Evolutionary conservation across 2,113 vertebrate genomes (phyloP), one percentile per base, ranked within the genome.

Genomic region (Mellivora capensis): DNA sequence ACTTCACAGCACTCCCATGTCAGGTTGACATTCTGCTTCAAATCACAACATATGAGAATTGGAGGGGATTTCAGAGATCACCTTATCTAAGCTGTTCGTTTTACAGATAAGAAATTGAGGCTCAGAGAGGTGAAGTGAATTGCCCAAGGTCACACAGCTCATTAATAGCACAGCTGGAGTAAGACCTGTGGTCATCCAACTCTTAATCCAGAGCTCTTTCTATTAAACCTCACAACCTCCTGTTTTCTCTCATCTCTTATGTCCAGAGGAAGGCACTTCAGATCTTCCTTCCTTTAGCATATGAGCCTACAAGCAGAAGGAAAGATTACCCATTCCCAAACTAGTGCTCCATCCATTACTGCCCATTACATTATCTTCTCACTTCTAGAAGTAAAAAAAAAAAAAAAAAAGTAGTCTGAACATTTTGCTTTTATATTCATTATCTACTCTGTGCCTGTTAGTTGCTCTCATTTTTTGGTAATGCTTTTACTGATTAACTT

Each of bases 401-500:
- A 37, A n/a, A 49, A 18, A 57, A 18, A 96, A 90, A 90, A 44
- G 14, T 6, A 76, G 25, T 71, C 72, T 23, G 80, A 81, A 91
- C 90, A 76, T 95, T 95, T 29, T 95, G 93, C 96, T 96, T 96
- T 98, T 98, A 97, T 96, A 97, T 96, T 98, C 89, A 90, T 93
- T 98, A 97, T 3, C 52, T 87, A 93, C 98, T 95, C 79, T 91
- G 15, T 97, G 87, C 94, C 93, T 96, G 77, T 98, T 97, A 93
- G 95, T 98, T 98, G 95, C 69, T 98, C 97, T 98, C 90, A 0
- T 94, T 97, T 87, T 96, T 89, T 92, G 96, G 94, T 91, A 96
- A 92, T 96, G 87, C 97, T 98, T 97, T 96, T 83, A 90, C 97
- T 98, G 97, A 98, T 98, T 97, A 98, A 98, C 97, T 98, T 97